Percentiles rank a stretch among this genome's conserved stretches.
Evolutionary conservation across 2,113 vertebrate species (phyloP).

Genomic region (Perca fluviatilis): DNA sequence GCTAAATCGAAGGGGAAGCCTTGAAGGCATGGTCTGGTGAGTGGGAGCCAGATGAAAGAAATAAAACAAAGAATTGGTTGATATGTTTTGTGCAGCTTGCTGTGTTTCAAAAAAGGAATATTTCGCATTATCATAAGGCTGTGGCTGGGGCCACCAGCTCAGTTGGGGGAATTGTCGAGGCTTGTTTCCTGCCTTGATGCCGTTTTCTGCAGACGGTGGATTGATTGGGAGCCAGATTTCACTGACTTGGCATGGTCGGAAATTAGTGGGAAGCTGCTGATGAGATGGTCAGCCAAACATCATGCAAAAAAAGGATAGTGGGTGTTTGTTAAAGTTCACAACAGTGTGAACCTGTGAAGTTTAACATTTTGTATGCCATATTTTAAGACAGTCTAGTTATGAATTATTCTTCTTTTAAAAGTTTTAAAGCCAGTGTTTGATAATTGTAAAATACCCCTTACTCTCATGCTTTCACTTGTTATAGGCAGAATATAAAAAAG

Average conservation of each 20-base stretch:
- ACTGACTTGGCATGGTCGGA: slow-evolving; percentile 42
- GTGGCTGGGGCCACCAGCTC: slow-evolving; percentile 37
- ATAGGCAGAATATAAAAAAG: not conserved
- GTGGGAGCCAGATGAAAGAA: slow-evolving; percentile 72
- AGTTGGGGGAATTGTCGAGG: slow-evolving; percentile 19
- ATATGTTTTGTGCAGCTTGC: slow-evolving; percentile 69
- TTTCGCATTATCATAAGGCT: slow-evolving; percentile 59
- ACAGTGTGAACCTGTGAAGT: slow-evolving; percentile 16
- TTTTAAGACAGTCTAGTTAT: not conserved
- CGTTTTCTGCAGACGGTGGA: slow-evolving; percentile 31
- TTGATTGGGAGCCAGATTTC: slow-evolving; percentile 56
- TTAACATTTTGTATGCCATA: not conserved
- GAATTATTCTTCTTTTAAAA: not conserved
- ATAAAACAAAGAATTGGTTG: slow-evolving; percentile 55
- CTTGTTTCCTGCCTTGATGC: slow-evolving; percentile 41
- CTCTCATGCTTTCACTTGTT: not conserved
- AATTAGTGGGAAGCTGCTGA: slow-evolving; percentile 53
- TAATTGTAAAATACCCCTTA: not conserved
- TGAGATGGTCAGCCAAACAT: slow-evolving; percentile 43
- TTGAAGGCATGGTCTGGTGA: slow-evolving; percentile 75
- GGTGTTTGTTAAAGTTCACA: slow-evolving; percentile 43
- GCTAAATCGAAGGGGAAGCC: slow-evolving; percentile 73
- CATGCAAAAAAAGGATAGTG: slow-evolving; percentile 13
- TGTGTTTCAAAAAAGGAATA: slow-evolving; percentile 53
- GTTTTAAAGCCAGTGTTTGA: not conserved